Conservation (phyloP, 2,797 vertebrate genomes). For the Sebastes kiyomatsui region DNA sequence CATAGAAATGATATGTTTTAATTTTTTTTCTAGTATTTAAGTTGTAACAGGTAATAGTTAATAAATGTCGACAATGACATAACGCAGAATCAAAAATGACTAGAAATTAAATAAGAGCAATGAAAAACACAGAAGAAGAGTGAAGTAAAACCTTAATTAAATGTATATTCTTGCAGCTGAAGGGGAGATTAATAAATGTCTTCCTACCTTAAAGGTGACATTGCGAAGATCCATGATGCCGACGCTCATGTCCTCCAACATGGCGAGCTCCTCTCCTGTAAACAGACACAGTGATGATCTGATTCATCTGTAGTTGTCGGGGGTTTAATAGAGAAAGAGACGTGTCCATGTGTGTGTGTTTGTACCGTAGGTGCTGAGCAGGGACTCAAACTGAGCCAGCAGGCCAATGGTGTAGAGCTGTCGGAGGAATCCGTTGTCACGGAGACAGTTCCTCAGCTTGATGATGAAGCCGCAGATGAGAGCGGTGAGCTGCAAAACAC, state of each 20-base stretch:
- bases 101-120: not conserved
- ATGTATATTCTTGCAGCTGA: not conserved
- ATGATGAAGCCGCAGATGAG: slow-evolving; percentile 96
- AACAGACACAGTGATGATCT: not conserved
- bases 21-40: too few species aligned
- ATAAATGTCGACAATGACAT: not conserved
- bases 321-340: not conserved
- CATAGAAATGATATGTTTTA: too few species aligned
- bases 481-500: slow-evolving; percentile 87
- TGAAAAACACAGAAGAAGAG: not conserved
- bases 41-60: too few species aligned
- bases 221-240: slow-evolving; percentile 97
- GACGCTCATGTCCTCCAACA: slow-evolving; percentile 98
- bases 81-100: not conserved
- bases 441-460: slow-evolving; percentile 95
- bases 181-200: not conserved
- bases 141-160: not conserved
- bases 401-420: slow-evolving; percentile 98
- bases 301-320: not conserved
- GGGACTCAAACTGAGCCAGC: slow-evolving; percentile 94
- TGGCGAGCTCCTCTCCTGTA: slow-evolving; percentile 94
- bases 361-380: slow-evolving; percentile 96
- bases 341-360: not conserved
- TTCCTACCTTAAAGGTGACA: slow-evolving; percentile 88
- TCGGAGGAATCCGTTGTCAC: slow-evolving; percentile 93